Evolutionary conservation across 1,140 invertebrate genomes (phyloP), one percentile per base, ranked within the genome.

Genomic region (Octopus bimaculoides): DNA sequence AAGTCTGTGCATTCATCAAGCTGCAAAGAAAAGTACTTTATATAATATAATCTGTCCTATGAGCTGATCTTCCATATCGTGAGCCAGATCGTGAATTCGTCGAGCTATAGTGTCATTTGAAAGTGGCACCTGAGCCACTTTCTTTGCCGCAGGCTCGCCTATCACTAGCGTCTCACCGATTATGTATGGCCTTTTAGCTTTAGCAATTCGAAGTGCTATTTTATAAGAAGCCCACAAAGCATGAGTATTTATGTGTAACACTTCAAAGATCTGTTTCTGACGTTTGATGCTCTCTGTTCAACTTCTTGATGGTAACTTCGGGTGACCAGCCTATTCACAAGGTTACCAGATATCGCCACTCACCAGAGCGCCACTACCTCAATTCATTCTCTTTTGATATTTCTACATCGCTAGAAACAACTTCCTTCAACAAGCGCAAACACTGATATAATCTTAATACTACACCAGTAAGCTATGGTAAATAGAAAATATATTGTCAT

Each of bases 1-100:
- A 79, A 20, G 26, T 79, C 61, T 74, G 78, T 79, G 17, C 10
- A 73, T 79, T 79, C 78, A 74, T 79, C 78, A 71, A 79, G 78
- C 66, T 79, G 78, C 54, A 79, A 61, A 8, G 56, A 14, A 78
- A 61, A 61, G 55, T 69, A 78, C 54, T 20, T 56, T 74, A 54
- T 17, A n/a, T 52, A 20, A 56, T 41, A 12, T 20, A 52, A 78
- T 78, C 55, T 78, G 54, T 56, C 55, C 54, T 54, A 61, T 69
- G 41, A 78, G 77, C 55, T 78, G 54, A 56, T 78, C 61, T 74
- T 78, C 77, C 54, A 78, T 61, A 61, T 78, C 54, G 54, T 69
- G 52, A 78, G 55, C 77, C 77, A 78, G 52, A 61, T 78, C 77
- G 55, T 69, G 7, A 78, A 69, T 78, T 52, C 61, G 77, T 54